Base-by-base conservation (phyloP, 2,797 vertebrate species). In the Propithecus perrieri region DNA sequence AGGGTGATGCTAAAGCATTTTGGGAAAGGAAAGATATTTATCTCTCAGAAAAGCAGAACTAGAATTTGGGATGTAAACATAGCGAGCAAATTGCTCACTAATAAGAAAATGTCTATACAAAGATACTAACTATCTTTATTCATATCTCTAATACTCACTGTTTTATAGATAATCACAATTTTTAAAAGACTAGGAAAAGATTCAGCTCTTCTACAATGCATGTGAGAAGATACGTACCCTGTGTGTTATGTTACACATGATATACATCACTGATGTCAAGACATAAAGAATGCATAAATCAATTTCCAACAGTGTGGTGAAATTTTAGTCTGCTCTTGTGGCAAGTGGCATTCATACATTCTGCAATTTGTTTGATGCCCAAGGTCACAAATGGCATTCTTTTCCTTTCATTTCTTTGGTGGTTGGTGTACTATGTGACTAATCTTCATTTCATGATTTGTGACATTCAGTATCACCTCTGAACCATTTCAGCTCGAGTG, bases 361-460 rank as follows among this genome's bases (percentile, higher is more conserved):
- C 78, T 95, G 33, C 92, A 97, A 43, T 92, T 94, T 95, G 33
- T 78, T 90, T 97, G 95, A 83, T 97, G 65, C 91, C 81, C 50
- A 53, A 91, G 63, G 88, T 98, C 91, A 95, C 96, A 95, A 94
- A 95, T 97, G 55, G 18, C 43, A 65, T 86, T 50, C 48, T 94
- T 97, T 95, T 85, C 89, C 61, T 97, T 96, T 97, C 74, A 67
- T 57, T 93, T 93, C 75, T 0, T 35, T 46, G 75, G 71, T 96
- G 43, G 41, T 95, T 75, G 38, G 59, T 92, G 61, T 92, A 35
- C 79, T 85, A 2, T 78, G 79, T 67, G 94, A 85, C 94, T 96
- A 55, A 80, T 97, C 96, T 96, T 98, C 97, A 85, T 97, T 98
- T 94, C 85, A 41, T 59, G 53, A 35, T 57, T 75, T 69, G 93